Conservation (phyloP, 2,113 vertebrate genomes). For the Montifringilla adamsi region DNA sequence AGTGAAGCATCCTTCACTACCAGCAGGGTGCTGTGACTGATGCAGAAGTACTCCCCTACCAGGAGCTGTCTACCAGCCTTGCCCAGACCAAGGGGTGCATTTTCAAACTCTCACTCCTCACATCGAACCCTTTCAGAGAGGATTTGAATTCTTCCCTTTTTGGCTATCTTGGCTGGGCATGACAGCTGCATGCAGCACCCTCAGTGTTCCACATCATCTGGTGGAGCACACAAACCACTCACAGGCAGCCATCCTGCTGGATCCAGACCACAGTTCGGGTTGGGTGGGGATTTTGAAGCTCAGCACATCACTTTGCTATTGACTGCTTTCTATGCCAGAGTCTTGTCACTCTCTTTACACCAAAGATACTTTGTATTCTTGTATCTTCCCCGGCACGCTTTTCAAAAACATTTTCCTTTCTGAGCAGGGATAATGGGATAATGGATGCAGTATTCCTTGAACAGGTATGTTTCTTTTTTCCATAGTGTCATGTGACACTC, state of each 20-base stretch:
- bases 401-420: not conserved
- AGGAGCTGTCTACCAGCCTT: fast-evolving
- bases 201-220: not conserved
- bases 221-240: fast-evolving
- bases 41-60: fast-evolving
- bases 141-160: not conserved
- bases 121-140: fast-evolving
- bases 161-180: not conserved
- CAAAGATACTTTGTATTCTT: not conserved
- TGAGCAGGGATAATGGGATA: not conserved
- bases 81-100: not conserved
- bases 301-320: not conserved
- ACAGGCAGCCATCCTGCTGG: not conserved
- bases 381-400: not conserved
- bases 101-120: not conserved
- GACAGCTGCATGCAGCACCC: fast-evolving
- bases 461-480: not conserved
- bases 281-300: not conserved
- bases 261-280: not conserved
- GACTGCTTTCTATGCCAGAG: not conserved
- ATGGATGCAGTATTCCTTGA: not conserved
- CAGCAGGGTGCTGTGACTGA: fast-evolving
- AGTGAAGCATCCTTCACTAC: fast-evolving
- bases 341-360: not conserved
- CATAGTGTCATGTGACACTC: not conserved